A percentile compares a stretch with the other conserved stretches of the same genome.
phyloP scores from a whole-genome alignment of 2,113 vertebrate species.

The Symphodus melops region DNA sequence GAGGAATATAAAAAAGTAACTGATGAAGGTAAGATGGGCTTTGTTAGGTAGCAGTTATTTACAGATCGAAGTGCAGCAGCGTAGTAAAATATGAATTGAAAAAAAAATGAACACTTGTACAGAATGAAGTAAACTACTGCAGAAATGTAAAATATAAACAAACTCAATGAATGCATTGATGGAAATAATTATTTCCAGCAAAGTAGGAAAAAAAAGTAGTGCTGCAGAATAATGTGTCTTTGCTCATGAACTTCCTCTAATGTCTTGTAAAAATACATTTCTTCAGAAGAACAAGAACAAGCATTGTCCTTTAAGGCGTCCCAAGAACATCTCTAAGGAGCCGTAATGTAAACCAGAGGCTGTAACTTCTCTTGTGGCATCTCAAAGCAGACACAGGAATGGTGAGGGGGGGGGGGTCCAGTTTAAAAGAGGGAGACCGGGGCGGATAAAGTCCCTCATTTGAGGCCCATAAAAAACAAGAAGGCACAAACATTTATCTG shows the following conservation, averaged over 20 bases:
- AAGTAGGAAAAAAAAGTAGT: constrained; percentile 25
- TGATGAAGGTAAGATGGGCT: too few relatives aligned
- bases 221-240: background rate
- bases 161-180: constrained; percentile 13
- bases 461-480: constrained; percentile 81
- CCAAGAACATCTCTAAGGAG: constrained; percentile 66
- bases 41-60: too few relatives aligned
- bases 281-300: constrained; percentile 65
- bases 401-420: constrained; percentile 4
- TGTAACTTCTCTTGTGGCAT: constrained; percentile 77
- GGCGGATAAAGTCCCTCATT: constrained; percentile 74
- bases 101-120: too few relatives aligned
- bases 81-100: too few relatives aligned
- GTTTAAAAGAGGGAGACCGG: constrained; percentile 5
- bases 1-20: too few relatives aligned
- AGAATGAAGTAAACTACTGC: too few relatives aligned
- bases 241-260: constrained; percentile 22
- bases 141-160: too few relatives aligned
- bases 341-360: constrained; percentile 84
- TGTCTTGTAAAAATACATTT: constrained; percentile 57
- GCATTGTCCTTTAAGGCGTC: constrained; percentile 76
- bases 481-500: constrained; percentile 83
- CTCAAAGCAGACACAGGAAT: constrained; percentile 75
- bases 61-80: too few relatives aligned
- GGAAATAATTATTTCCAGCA: constrained; percentile 44